Evolutionary conservation across 2,888 invertebrate species (phyloP), one percentile per base, ranked within the genome.

Genomic region (Agrochola circellaris): DNA sequence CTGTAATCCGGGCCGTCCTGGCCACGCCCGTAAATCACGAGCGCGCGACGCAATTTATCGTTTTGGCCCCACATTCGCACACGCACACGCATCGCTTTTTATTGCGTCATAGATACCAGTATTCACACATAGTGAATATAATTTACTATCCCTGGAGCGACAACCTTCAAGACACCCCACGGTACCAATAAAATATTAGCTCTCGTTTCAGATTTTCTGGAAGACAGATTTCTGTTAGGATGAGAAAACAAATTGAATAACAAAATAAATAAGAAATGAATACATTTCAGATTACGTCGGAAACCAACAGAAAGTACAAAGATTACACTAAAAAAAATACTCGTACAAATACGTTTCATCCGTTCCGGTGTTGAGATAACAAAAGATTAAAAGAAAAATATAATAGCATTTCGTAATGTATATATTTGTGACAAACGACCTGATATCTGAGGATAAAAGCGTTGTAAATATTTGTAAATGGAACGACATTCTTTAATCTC

Each of bases 41-140:
- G 68, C 56, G 75, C 58, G 86, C 84, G 86, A 83, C 83, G 81
- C 89, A 88, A 92, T 92, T 92, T 92, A 93, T 92, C 88, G 90
- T 84, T 88, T 85, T 87, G 87, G 87, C 86, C 87, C 89, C 85
- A 83, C 88, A 90, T 89, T 89, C 86, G 81, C 89, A 90, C 91
- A 89, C 91, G 87, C 85, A 81, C 79, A 87, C 87, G 79, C 88
- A 85, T 85, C 79, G 86, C 78, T 90, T 91, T 91, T 91, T 91
- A 90, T 91, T 90, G 89, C 89, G 84, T 88, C 85, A 87, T 88
- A 87, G 87, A 86, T 88, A 89, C 88, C 86, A 81, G 84, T 87
- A 86, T 89, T 89, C 85, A 85, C 81, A 81, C 72, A 84, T 85
- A 83, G 79, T 77, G 71, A 86, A 82, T 83, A 81, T 83, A 83